phyloP scores from a whole-genome alignment of 2,113 vertebrate genomes.

The Sinocyclocheilus maitianheensis region DNA sequence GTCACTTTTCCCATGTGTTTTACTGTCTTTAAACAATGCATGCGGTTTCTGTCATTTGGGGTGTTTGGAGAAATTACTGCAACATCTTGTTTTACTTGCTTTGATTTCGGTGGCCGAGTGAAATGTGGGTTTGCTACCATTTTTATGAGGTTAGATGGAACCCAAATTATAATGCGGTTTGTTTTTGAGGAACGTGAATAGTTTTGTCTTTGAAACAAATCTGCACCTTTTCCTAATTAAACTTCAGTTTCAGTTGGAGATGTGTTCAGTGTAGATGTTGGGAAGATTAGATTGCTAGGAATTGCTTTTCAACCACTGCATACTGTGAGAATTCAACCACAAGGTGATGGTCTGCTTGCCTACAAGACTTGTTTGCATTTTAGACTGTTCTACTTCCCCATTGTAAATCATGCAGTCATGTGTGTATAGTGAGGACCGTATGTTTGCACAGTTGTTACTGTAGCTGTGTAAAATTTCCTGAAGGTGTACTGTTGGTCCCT shows the following conservation, averaged over 20 bases:
- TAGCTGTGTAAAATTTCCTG: background rate
- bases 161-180: background rate
- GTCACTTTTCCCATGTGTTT: background rate
- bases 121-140: background rate
- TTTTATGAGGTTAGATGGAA: background rate
- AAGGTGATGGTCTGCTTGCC: background rate
- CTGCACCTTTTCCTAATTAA: background rate
- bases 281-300: background rate
- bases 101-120: background rate
- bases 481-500: background rate
- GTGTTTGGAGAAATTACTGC: background rate
- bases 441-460: constrained; percentile 12
- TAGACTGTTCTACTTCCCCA: background rate
- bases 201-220: background rate
- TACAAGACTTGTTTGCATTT: background rate
- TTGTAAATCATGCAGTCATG: constrained; percentile 21
- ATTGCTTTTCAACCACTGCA: background rate
- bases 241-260: background rate
- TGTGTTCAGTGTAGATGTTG: background rate
- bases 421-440: background rate
- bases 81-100: constrained; percentile 16
- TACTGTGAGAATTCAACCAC: background rate
- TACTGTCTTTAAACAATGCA: background rate
- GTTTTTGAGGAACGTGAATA: background rate
- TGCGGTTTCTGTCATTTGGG: background rate